Base-by-base conservation (phyloP, 2,113 vertebrate genomes). In the Pseudopipra pipra region DNA sequence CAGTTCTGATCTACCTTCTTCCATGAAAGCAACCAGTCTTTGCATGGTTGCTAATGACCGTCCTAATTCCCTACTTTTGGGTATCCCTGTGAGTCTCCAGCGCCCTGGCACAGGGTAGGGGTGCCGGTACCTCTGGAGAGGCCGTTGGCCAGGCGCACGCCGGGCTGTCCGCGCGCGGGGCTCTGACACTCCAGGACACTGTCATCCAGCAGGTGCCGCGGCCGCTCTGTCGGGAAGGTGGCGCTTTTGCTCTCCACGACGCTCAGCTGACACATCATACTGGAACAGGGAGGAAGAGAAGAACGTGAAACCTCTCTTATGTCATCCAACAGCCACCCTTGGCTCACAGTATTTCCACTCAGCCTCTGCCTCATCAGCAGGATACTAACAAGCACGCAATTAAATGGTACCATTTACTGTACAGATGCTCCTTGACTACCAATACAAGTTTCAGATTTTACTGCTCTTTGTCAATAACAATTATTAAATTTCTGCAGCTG, bases 141-240 rank as follows among this genome's bases (percentile, higher is more conserved):
- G 59, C 99, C 99, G 8, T 99, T 99, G 97, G 98, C 98, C 54
- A 99, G 96, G 4, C 97, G 97, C 0, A 98, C 71, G 74, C 96
- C 70, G 27, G 98, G 97, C 1, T 97, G 98, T 65, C 97, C 97
- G 18, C 98, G 98, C 61, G 97, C 98, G 0, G 99, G 99, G 93
- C 99, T 99, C 96, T 99, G 99, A 1, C 99, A 98, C 96, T 99
- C 99, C 94, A 99, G 97, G 91, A 99, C 99, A 3, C 99, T 99
- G 98, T 99, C 99, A 7, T 99, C 99, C 98, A 99, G 98, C 89
- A 99, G 98, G 94, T 99, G 99, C 91, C 99, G 98, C 0, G 98
- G 98, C 95, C 98, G 99, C 98, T 99, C 99, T 24, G 98, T 98
- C 31, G 99, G 98, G 93, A 99, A 99, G 6, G 99, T 99, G 35